Evolutionary conservation across 1,140 invertebrate species (phyloP), one percentile per base, ranked within the genome.

Genomic region (Eriocheir sinensis): DNA sequence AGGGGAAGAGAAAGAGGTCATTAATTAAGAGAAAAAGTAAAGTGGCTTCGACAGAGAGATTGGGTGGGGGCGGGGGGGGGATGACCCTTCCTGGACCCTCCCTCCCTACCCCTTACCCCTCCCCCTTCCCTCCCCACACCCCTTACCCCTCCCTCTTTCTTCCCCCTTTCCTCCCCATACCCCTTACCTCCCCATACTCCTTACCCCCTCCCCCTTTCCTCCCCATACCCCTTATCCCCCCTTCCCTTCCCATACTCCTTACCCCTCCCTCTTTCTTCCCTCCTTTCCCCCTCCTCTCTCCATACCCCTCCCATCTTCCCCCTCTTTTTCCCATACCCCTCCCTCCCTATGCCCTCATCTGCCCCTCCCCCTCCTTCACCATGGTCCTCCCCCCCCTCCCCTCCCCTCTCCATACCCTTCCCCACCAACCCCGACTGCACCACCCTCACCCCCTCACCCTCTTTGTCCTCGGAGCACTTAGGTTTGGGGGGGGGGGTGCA

Each of bases 11-110:
- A 34, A 3, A 34, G 27, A n/a, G 60, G 60, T 72, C 60, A 72
- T 72, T 72, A 72, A 72, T 72, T 72, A 72, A 44, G 40, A 89
- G 40, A 88, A 88, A 41, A n/a, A 44, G n/a, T 0, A 6, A 4
- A 38, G 88, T 89, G 88, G 88, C 40, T 89, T 41, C 36, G 88
- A 32, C 21, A 17, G 53, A 53, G 88, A 53, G 41, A 40, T 41
- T 21, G 27, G 32, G 3, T 53, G 30, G 44, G 44, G 88, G 88
- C 34, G 41, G 3, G 32, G 30, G 44, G 44, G 88, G 88, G 17
- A 27, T 32, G 53, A 48, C 38, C 0, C n/a, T 89, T 27, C 0
- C n/a, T 27, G 81, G 12, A 8, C 30, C 81, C 27, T 32, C n/a
- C 81, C 21, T 4, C 81, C 30, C n/a, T n/a, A n/a, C n/a, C n/a